A percentile compares a stretch with the other conserved stretches of the same genome.
These are phyloP conservation scores for Thryonomys swinderianus DNA, from an alignment of 2,113 vertebrate species.

Conservation along the genomic window DNA sequence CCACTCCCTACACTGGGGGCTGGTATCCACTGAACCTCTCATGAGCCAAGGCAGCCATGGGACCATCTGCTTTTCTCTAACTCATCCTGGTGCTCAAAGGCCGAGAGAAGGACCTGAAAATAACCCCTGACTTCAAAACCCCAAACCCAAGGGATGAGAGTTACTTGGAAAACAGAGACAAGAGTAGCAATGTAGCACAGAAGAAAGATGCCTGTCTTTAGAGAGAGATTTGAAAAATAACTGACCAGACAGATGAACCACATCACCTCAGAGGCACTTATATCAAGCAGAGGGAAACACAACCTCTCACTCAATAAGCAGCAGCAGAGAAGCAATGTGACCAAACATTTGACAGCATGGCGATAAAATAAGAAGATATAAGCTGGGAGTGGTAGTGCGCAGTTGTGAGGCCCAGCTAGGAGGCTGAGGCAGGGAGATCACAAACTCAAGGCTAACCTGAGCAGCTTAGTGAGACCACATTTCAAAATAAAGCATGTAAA, in stretches of 20 bases:
- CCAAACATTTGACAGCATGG: not conserved
- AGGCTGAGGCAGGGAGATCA: not conserved
- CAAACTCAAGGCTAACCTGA: not conserved
- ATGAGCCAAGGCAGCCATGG: not conserved
- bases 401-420: not conserved
- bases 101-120: not conserved
- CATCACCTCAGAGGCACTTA: not conserved
- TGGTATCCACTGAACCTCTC: not conserved
- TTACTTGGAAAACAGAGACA: slow-evolving; percentile 11
- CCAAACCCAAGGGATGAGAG: not conserved
- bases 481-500: not conserved
- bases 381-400: not conserved
- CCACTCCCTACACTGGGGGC: not conserved
- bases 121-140: not conserved
- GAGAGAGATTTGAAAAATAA: not conserved
- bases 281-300: not conserved
- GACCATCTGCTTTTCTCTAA: not conserved
- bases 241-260: not conserved
- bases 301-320: rapidly evolving
- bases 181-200: not conserved
- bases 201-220: not conserved
- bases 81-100: not conserved
- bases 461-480: not conserved
- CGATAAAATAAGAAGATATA: not conserved
- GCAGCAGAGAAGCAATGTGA: not conserved